phyloP scores from a whole-genome alignment of 2,113 vertebrate species.

The Cephalopholis sonnerati region DNA sequence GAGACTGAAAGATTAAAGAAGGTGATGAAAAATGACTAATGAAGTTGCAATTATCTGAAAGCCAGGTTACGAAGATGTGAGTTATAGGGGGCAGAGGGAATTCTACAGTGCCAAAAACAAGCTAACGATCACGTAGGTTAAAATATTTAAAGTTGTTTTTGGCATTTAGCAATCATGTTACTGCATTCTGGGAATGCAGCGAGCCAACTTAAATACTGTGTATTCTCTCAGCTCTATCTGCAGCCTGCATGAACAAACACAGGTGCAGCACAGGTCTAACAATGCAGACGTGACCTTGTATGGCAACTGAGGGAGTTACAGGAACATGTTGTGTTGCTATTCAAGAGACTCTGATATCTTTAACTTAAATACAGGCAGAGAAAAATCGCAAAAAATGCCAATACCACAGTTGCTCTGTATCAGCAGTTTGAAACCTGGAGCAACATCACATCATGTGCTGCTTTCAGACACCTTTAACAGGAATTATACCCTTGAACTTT shows the following conservation, averaged over 20 bases:
- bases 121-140: background rate
- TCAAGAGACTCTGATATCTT: no score
- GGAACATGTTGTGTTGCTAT: no score
- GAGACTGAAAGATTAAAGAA: background rate
- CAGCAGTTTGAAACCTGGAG: no score
- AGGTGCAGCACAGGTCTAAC: conserved; percentile 1
- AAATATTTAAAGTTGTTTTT: background rate
- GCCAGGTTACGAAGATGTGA: background rate
- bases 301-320: background rate
- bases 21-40: background rate
- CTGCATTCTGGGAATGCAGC: background rate
- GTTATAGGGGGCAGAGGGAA: background rate
- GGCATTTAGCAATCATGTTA: background rate
- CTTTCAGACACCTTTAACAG: no score
- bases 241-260: background rate
- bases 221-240: background rate
- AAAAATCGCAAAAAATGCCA: background rate
- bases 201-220: background rate
- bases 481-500: no score
- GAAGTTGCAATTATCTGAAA: conserved; percentile 2
- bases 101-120: background rate
- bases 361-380: background rate
- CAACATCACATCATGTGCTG: no score
- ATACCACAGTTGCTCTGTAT: background rate
- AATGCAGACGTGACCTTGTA: background rate